Base-by-base conservation (phyloP, 2,888 invertebrate species). In the Bugulina stolonifera region DNA sequence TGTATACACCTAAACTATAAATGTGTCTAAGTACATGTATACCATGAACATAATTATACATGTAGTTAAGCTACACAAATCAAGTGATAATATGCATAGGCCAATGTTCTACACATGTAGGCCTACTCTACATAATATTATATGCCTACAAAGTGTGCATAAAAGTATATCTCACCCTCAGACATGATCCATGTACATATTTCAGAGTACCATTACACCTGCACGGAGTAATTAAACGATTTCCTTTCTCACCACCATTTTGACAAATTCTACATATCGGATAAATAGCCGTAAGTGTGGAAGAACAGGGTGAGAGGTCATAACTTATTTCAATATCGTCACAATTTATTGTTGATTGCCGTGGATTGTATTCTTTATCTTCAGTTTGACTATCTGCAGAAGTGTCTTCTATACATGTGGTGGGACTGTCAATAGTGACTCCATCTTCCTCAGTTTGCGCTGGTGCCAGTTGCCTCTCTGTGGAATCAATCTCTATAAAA, bases 201-300 rank as follows among this genome's bases (percentile, higher is more conserved):
- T 85, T 82, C 78, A 88, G 82, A 22, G 87, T 85, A 25, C 88
- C 88, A 35, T 86, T 81, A 77, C 88, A 88, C 52, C 87, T 79
- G 77, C 88, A 88, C 0, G 88, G 88, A 2, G 86, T 84, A 73
- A 88, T 86, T 52, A 88, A 81, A 1, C 84, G 77, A 69, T 32
- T 32, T 25, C 27, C 27, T 34, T 64, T 64, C 5, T 64, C 64
- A 29, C 32, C 32, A 5, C 10, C 3, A 29, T 27, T 54, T 75
- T 88, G 87, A 76, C 88, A 88, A 72, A 88, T 87, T 72, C 87
- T 81, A 77, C 87, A 87, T 73, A 86, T 82, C n/a, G 82, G 78
- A 29, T 77, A 18, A 1, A 73, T 52, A 18, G 72, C 52, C 10
- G 76, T 76, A 34, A 69, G 72, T 1, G 74, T 75, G 18, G 76